Conservation (phyloP, 2,797 vertebrate genomes). For the Amniataba percoides region DNA sequence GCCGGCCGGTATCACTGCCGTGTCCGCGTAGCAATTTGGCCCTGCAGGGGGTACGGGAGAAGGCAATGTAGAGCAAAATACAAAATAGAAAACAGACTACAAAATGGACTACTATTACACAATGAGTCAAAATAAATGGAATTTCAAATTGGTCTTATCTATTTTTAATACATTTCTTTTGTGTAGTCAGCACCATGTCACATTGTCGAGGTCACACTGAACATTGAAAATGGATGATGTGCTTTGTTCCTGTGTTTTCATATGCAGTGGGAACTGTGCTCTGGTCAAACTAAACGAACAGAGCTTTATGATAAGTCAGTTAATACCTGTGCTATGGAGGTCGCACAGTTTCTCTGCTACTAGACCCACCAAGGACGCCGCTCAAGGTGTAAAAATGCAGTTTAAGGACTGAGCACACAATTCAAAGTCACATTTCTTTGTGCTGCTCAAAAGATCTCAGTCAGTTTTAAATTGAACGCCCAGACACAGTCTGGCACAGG, state of each 20-base stretch:
- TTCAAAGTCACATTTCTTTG: slow-evolving; percentile 47
- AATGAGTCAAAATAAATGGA: slow-evolving; percentile 36
- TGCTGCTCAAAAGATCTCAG: slow-evolving; percentile 35
- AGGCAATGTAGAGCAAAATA: slow-evolving; percentile 4
- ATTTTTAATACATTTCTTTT: slow-evolving; percentile 27
- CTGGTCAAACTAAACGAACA: slow-evolving; percentile 24
- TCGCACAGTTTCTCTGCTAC: slow-evolving; percentile 20
- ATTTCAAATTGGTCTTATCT: slow-evolving; percentile 28
- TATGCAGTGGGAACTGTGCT: background rate
- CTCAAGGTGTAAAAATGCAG: slow-evolving; percentile 15
- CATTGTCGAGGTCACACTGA: slow-evolving; percentile 34
- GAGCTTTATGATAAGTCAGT: background rate
- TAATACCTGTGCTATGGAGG: slow-evolving; percentile 2
- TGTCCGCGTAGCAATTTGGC: slow-evolving; percentile 98
- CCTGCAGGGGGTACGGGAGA: slow-evolving; percentile 81
- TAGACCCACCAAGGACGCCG: slow-evolving; percentile 34
- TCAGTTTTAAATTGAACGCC: slow-evolving; percentile 31
- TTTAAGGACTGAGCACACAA: slow-evolving; percentile 16
- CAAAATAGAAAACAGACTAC: slow-evolving; percentile 3
- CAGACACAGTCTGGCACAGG: background rate
- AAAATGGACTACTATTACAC: background rate
- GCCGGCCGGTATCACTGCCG: slow-evolving; percentile 95
- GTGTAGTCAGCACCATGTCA: slow-evolving; percentile 19
- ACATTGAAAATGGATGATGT: slow-evolving; percentile 15
- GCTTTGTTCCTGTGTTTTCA: slow-evolving; percentile 18